Conservation (phyloP, 2,797 vertebrate species). For the Bradypus variegatus region DNA sequence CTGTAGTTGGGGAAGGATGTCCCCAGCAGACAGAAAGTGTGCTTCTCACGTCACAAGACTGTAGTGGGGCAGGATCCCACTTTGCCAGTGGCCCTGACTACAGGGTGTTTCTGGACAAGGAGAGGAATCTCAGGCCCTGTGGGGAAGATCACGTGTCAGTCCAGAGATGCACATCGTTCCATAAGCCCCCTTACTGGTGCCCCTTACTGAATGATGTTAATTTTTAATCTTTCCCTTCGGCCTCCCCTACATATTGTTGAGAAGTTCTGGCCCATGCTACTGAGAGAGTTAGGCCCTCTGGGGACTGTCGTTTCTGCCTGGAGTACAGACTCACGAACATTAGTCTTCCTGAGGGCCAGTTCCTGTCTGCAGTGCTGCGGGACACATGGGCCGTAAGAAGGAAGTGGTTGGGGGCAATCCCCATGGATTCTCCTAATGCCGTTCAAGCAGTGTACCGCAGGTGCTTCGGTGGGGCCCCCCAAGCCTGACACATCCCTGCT, state of each 20-base stretch:
- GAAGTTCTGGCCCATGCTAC: not conserved
- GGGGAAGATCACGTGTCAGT: not conserved
- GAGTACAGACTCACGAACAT: not conserved
- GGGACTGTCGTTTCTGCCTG: not conserved
- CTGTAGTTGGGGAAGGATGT: not conserved
- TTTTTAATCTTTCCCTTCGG: not conserved
- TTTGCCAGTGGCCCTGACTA: not conserved
- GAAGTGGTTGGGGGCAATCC: not conserved
- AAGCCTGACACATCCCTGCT: not conserved
- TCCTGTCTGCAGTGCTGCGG: too few relatives aligned
- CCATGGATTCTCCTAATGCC: not conserved
- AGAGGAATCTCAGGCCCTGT: not conserved
- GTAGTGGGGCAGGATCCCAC: not conserved
- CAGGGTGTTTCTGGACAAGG: not conserved
- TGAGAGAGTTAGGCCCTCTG: not conserved
- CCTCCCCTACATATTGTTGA: not conserved
- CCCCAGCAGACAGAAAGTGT: not conserved
- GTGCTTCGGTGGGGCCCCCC: accelerated
- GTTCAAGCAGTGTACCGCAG: not conserved
- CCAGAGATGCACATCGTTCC: not conserved
- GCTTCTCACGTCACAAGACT: not conserved
- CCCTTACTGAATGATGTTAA: not conserved
- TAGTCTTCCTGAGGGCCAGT: not conserved
- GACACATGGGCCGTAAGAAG: not conserved
- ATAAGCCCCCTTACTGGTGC: not conserved